Conservation (phyloP, 2,797 vertebrate species). For the Poecilia velifera region DNA sequence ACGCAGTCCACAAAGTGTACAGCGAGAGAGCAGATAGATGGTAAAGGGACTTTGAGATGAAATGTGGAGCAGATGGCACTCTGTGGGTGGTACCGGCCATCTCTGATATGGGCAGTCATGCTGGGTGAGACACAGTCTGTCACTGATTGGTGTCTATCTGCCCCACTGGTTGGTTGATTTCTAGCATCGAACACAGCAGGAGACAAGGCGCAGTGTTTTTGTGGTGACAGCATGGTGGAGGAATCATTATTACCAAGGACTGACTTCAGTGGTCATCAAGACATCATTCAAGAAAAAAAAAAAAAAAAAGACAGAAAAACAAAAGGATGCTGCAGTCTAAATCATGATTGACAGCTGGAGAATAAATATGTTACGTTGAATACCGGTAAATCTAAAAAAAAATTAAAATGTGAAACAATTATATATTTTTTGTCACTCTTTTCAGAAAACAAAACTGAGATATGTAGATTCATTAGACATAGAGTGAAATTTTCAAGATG, state of each 20-base stretch:
- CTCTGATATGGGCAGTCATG: slow-evolving; percentile 63
- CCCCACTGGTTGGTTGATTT: slow-evolving; percentile 79
- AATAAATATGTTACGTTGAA: neutral
- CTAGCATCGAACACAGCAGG: slow-evolving; percentile 64
- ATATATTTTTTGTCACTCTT: neutral
- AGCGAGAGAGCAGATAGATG: slow-evolving; percentile 39
- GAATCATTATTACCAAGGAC: slow-evolving; percentile 46
- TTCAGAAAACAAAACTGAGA: neutral
- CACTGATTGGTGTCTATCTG: slow-evolving; percentile 78
- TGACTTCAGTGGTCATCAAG: slow-evolving; percentile 43
- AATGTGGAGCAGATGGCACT: slow-evolving; percentile 72
- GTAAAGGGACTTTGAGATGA: slow-evolving; percentile 61
- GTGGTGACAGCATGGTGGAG: slow-evolving; percentile 46
- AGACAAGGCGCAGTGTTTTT: slow-evolving; percentile 56
- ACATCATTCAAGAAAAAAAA: slow-evolving; percentile 20
- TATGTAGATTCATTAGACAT: too few species aligned
- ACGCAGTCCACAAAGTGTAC: slow-evolving; percentile 40
- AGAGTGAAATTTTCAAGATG: neutral
- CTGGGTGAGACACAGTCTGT: slow-evolving; percentile 68
- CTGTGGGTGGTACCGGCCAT: slow-evolving; percentile 64
- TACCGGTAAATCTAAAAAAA: neutral
- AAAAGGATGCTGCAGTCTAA: slow-evolving; percentile 12
- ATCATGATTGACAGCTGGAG: neutral
- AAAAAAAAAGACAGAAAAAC: neutral
- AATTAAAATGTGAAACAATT: neutral